Percentiles rank a stretch among this genome's conserved stretches.
These are phyloP conservation scores for Cheilosia scutellata DNA, from an alignment of 2,888 invertebrate species.

Conservation along the genomic window DNA sequence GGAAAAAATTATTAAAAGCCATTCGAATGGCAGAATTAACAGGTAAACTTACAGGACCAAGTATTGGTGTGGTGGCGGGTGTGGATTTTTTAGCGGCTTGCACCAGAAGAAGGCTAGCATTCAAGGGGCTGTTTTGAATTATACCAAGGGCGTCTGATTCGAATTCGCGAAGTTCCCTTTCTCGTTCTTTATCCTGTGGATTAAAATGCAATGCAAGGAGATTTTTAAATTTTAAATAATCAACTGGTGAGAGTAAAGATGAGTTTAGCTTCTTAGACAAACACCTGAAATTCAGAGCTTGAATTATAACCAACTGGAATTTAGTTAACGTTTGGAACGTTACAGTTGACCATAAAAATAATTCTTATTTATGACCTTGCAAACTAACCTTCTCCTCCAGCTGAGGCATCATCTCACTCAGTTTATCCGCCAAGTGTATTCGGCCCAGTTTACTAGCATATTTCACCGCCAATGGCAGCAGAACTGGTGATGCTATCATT, in stretches of 20 bases:
- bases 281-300: too few relatives aligned
- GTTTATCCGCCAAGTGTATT: slow-evolving; percentile 91
- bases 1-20: not conserved
- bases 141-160: slow-evolving; percentile 78
- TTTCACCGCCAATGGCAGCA: slow-evolving; percentile 93
- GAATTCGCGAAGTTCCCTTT: slow-evolving; percentile 79
- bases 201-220: not conserved
- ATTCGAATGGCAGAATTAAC: not conserved
- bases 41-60: slow-evolving; percentile 77
- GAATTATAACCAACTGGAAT: not conserved
- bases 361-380: too few relatives aligned
- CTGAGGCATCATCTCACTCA: slow-evolving; percentile 86
- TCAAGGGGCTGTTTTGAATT: slow-evolving; percentile 77
- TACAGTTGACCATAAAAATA: too few relatives aligned
- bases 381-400: slow-evolving; percentile 80
- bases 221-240: too few relatives aligned
- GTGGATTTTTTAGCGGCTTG: slow-evolving; percentile 42
- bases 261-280: too few relatives aligned
- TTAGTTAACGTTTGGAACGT: too few relatives aligned
- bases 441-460: slow-evolving; percentile 93
- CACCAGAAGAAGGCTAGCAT: slow-evolving; percentile 69
- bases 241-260: not conserved
- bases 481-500: slow-evolving; percentile 90
- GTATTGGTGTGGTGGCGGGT: slow-evolving; percentile 63
- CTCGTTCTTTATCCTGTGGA: slow-evolving; percentile 78